Evolutionary conservation across 2,113 vertebrate species (phyloP).

Genomic region (Brienomyrus brachyistius): DNA sequence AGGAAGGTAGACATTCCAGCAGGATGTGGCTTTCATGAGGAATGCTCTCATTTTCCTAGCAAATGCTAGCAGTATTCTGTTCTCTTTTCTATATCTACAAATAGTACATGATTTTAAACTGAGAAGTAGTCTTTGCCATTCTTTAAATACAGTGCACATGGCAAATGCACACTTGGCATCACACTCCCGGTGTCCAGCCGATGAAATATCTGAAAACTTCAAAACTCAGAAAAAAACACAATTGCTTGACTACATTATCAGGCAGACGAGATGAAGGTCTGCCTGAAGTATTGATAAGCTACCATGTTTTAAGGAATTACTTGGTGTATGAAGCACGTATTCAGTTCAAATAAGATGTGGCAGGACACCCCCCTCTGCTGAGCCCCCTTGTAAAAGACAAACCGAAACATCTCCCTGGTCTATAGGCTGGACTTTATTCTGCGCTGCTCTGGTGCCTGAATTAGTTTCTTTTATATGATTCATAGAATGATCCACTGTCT

Average conservation of each 20-base stretch:
- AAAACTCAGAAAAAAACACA: too few species aligned
- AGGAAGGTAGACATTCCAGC: neutral
- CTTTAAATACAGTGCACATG: neutral
- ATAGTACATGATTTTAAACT: neutral
- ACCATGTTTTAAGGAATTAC: neutral
- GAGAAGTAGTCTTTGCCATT: neutral
- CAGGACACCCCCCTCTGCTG: neutral
- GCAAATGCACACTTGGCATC: neutral
- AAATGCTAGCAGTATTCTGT: neutral
- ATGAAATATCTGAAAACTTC: neutral
- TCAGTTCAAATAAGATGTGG: neutral
- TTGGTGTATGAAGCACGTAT: neutral
- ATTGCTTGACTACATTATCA: neutral
- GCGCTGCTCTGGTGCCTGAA: neutral
- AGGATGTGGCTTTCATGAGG: neutral
- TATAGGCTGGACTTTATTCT: neutral
- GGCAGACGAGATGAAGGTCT: neutral
- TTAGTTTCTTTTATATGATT: constrained; percentile 4
- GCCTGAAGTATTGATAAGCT: neutral
- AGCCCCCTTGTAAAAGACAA: neutral
- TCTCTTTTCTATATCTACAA: neutral
- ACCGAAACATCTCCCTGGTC: neutral
- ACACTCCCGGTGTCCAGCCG: neutral
- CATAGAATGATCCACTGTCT: neutral
- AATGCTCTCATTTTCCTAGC: neutral